Evolutionary conservation across 2,797 vertebrate species (phyloP), one percentile per base, ranked within the genome.

Genomic region (Schizopygopsis malacanthus): DNA sequence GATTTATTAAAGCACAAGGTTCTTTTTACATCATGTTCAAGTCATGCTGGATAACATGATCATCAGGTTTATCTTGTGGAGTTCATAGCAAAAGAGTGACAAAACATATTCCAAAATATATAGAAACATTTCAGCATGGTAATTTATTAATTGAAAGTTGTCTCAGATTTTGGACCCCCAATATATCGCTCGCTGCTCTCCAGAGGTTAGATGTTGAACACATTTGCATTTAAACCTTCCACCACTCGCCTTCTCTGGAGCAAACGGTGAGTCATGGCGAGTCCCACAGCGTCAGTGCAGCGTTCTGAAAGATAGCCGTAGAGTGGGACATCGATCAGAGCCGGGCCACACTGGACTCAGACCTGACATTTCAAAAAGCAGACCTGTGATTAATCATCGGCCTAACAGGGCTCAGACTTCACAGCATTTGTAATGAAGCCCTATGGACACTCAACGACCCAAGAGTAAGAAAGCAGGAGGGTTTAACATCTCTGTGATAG

Each of bases 331-430:
- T 92, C 93, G 91, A 89, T 86, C 90, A 91, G 43, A 73, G 28
- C 86, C 22, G 63, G 79, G n/a, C 37, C 79, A 41, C 18, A 76
- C 85, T 87, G 80, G 82, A 83, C 72, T 87, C 90, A 85, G 75
- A 87, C 88, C 81, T 83, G 87, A 83, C 87, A 90, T 92, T 82
- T 90, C 47, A 86, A 86, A 77, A 77, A 89, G 88, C 87, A 18
- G 86, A 84, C 77, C 85, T 61, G 61, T 85, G 87, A 93, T 87
- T 92, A 89, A 92, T 90, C 84, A 88, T 89, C 88, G 52, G 81
- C 76, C n/a, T 84, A 88, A 83, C 71, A 89, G 47, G 10, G 75
- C 56, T 79, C 65, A 61, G 85, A 82, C 87, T 85, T 72, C 81
- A 86, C 85, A 90, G 76, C 79, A 85, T 87, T 92, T 90, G 86